These are phyloP conservation scores for Platynereis dumerilii DNA, from an alignment of 2,888 invertebrate genomes.

Conservation along the genomic window DNA sequence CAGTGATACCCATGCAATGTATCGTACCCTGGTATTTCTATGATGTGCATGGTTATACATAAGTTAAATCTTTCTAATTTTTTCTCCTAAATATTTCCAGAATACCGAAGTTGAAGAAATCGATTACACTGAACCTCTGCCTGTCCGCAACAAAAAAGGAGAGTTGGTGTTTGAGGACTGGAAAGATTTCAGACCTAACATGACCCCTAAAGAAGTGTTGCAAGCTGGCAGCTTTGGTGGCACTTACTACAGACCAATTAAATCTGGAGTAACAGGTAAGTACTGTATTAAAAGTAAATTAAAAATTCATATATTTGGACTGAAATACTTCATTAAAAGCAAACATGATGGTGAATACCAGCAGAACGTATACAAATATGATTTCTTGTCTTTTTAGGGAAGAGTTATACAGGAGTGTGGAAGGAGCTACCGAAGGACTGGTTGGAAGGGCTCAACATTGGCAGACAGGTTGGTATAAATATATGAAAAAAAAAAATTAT, in stretches of 20 bases:
- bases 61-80: too few relatives aligned
- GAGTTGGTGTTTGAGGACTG: conserved; percentile 45
- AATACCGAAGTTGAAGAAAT: conserved; percentile 4
- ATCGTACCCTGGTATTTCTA: too few relatives aligned
- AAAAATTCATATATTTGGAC: neutral
- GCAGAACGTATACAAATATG: too few relatives aligned
- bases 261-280: conserved; percentile 48
- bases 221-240: conserved; percentile 54
- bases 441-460: conserved; percentile 44
- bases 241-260: conserved; percentile 50
- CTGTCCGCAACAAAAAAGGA: conserved; percentile 42
- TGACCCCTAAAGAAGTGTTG: conserved; percentile 51
- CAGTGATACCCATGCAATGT: too few relatives aligned
- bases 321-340: neutral
- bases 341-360: neutral
- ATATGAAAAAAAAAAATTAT: too few relatives aligned
- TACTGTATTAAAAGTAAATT: neutral
- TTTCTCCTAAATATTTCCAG: too few relatives aligned
- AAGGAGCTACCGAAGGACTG: conserved; percentile 49
- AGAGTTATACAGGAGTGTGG: conserved; percentile 35
- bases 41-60: too few relatives aligned
- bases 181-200: conserved; percentile 47
- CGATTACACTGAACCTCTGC: conserved; percentile 39
- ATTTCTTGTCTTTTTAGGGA: conserved; percentile 16
- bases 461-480: conserved; percentile 39